Percentiles rank a stretch among this genome's conserved stretches.
Evolutionary conservation across 2,113 vertebrate genomes (phyloP).

Genomic region (Gorsachius goisagi): DNA sequence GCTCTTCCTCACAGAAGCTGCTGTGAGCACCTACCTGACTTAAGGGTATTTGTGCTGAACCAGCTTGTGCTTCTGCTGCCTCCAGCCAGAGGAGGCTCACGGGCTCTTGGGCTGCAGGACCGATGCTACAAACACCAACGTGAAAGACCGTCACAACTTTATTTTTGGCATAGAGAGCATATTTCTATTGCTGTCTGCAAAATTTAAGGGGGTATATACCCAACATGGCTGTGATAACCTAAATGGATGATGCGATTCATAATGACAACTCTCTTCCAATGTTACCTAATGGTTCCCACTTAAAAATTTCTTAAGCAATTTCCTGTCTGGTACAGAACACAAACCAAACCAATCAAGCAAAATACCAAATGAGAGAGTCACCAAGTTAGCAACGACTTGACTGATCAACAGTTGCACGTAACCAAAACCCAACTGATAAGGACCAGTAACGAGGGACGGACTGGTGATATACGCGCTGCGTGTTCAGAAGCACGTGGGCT

Average conservation of each 20-base stretch:
- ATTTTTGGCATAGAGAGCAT: background rate
- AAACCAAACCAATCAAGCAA: background rate
- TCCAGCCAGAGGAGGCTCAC: background rate
- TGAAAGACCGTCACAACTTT: background rate
- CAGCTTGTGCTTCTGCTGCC: background rate
- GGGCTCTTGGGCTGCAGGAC: background rate
- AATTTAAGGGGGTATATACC: background rate
- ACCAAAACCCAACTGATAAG: background rate
- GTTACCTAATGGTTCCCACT: background rate
- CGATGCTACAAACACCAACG: rapidly evolving
- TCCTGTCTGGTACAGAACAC: background rate
- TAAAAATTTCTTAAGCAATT: background rate
- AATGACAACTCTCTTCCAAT: background rate
- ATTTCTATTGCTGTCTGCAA: background rate
- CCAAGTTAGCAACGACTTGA: background rate
- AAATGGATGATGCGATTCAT: background rate
- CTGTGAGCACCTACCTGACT: background rate
- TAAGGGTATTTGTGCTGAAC: background rate
- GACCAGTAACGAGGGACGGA: too few species aligned
- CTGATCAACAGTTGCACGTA: background rate
- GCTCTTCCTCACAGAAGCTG: background rate
- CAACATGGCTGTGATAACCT: background rate
- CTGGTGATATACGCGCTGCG: rapidly evolving
- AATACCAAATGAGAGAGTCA: background rate
- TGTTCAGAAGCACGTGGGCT: background rate